These are phyloP conservation scores for Karalla daura DNA, from an alignment of 2,797 vertebrate species.

Conservation along the genomic window DNA sequence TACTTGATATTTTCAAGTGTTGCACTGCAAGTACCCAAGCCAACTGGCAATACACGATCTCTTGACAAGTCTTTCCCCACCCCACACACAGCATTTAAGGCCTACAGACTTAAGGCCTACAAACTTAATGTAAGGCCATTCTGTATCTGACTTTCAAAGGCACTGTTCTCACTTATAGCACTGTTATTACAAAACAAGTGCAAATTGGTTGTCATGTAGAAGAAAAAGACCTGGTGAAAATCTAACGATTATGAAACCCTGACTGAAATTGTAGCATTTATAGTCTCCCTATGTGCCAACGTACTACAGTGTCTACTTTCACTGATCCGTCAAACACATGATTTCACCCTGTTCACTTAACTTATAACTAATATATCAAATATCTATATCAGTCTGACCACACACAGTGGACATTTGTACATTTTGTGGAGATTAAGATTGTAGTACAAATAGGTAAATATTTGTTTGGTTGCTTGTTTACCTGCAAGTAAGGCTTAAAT, in stretches of 20 bases:
- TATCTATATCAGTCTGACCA: constrained; percentile 37
- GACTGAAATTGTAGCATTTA: constrained; percentile 52
- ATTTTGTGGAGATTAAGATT: constrained; percentile 48
- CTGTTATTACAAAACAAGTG: constrained; percentile 72
- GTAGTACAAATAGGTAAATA: constrained; percentile 50
- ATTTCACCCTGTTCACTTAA: constrained; percentile 35
- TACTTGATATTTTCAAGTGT: constrained; percentile 79
- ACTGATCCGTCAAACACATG: constrained; percentile 43
- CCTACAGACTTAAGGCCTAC: constrained; percentile 63
- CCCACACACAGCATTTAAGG: constrained; percentile 76
- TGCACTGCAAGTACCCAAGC: constrained; percentile 76
- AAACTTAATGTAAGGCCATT: constrained; percentile 67
- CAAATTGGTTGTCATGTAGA: constrained; percentile 66
- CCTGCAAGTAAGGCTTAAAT: constrained; percentile 67
- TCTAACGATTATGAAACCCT: constrained; percentile 34
- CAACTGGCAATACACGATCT: constrained; percentile 66
- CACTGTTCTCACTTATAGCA: constrained; percentile 74
- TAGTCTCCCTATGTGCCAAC: constrained; percentile 67
- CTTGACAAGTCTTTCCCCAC: constrained; percentile 77
- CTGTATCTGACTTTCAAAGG: constrained; percentile 71
- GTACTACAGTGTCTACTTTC: constrained; percentile 75
- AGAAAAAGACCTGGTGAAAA: constrained; percentile 47
- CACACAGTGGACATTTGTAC: constrained; percentile 30
- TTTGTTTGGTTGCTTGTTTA: constrained; percentile 50
- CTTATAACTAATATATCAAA: constrained; percentile 34